Percentiles rank a stretch among this genome's conserved stretches.
Conservation (phyloP, 2,113 vertebrate species). For the Condylura cristata region DNA sequence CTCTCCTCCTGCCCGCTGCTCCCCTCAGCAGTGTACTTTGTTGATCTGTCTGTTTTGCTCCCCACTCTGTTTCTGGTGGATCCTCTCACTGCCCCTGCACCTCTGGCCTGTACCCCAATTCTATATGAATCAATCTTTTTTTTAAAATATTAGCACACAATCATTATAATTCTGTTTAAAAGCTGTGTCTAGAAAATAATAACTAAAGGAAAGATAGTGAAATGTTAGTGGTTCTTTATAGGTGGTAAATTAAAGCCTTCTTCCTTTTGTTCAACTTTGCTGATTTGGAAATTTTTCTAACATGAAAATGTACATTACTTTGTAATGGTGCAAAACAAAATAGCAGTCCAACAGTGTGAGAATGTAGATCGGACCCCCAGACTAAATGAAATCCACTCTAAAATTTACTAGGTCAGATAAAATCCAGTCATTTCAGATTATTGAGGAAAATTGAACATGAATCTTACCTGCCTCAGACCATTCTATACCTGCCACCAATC, state of each 20-base stretch:
- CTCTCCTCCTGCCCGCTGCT: no score
- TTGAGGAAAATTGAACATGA: background rate
- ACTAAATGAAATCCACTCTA: background rate
- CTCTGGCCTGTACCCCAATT: no score
- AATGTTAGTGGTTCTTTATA: background rate
- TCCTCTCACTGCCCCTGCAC: no score
- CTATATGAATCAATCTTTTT: no score
- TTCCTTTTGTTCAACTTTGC: background rate
- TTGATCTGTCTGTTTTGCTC: no score
- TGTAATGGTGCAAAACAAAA: background rate
- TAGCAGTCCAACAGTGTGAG: background rate
- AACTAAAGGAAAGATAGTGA: background rate
- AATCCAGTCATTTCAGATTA: background rate
- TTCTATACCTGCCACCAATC: background rate
- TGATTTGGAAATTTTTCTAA: background rate
- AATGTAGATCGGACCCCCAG: background rate
- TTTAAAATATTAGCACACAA: no score
- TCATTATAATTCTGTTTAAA: background rate
- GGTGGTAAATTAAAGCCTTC: background rate
- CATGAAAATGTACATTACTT: background rate
- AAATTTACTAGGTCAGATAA: slow-evolving; percentile 6
- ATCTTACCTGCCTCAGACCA: background rate
- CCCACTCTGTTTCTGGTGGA: no score
- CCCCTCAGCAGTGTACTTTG: no score
- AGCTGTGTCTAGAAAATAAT: background rate